Percentiles rank a stretch among this genome's conserved stretches.
Conservation (phyloP, 1,140 invertebrate species). For the Aphidius gifuensis region DNA sequence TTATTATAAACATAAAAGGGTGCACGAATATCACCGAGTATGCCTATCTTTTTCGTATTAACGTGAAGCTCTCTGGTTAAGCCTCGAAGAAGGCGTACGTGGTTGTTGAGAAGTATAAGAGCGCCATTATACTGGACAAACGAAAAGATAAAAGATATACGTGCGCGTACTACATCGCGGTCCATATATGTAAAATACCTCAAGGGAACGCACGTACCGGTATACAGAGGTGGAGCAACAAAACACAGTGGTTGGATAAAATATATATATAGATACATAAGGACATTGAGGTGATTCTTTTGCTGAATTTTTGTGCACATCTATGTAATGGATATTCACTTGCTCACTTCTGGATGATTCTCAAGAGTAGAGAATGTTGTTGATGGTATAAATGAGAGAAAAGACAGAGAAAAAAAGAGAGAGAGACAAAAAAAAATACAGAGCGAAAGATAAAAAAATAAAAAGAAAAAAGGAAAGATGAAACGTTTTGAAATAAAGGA, state of each 20-base stretch:
- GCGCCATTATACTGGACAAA: conserved; percentile 40
- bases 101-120: conserved; percentile 22
- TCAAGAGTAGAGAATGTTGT: not conserved
- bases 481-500: not conserved
- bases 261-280: not conserved
- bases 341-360: not conserved
- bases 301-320: not conserved
- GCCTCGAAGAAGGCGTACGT: not conserved
- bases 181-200: conserved; percentile 54
- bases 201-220: conserved; percentile 45
- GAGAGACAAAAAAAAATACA: not conserved
- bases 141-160: conserved; percentile 41
- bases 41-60: too few relatives aligned
- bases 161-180: conserved; percentile 34
- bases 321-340: too few relatives aligned
- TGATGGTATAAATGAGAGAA: too few relatives aligned
- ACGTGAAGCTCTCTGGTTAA: too few relatives aligned
- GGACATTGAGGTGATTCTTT: not conserved
- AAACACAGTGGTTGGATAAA: not conserved
- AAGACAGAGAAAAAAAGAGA: too few relatives aligned
- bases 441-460: conserved; percentile 6
- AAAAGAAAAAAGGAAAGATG: conserved; percentile 7
- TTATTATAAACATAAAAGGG: too few relatives aligned
- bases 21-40: too few relatives aligned
- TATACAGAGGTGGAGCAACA: conserved; percentile 21